Conservation (phyloP, 2,113 vertebrate species). For the Aptenodytes forsteri region DNA sequence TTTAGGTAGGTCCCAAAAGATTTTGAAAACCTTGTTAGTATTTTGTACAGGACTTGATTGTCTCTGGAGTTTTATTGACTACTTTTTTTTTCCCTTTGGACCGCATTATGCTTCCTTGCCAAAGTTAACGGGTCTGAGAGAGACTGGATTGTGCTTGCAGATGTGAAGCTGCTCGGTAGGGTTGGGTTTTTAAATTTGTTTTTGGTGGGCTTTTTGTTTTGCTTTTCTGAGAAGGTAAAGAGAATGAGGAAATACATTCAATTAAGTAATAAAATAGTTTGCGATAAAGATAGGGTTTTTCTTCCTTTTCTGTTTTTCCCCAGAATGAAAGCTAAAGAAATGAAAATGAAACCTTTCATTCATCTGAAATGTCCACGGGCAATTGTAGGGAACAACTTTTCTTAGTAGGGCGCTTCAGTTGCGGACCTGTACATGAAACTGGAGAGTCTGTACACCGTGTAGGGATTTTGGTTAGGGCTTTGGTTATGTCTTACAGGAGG, state of each 20-base stretch:
- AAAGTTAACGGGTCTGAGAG: background rate
- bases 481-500: background rate
- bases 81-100: background rate
- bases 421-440: rapidly evolving
- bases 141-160: background rate
- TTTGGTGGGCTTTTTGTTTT: background rate
- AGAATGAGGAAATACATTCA: background rate
- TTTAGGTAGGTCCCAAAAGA: background rate
- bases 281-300: background rate
- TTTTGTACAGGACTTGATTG: background rate
- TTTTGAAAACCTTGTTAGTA: background rate
- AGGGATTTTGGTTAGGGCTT: background rate
- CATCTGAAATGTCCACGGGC: background rate
- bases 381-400: background rate
- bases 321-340: background rate
- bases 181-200: background rate
- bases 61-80: background rate
- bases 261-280: background rate
- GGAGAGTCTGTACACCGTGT: rapidly evolving
- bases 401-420: background rate
- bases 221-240: background rate
- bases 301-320: too few species aligned
- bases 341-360: background rate
- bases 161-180: background rate
- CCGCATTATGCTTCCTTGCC: background rate